phyloP scores from a whole-genome alignment of 2,888 invertebrate species.

The Xestia ashworthii region DNA sequence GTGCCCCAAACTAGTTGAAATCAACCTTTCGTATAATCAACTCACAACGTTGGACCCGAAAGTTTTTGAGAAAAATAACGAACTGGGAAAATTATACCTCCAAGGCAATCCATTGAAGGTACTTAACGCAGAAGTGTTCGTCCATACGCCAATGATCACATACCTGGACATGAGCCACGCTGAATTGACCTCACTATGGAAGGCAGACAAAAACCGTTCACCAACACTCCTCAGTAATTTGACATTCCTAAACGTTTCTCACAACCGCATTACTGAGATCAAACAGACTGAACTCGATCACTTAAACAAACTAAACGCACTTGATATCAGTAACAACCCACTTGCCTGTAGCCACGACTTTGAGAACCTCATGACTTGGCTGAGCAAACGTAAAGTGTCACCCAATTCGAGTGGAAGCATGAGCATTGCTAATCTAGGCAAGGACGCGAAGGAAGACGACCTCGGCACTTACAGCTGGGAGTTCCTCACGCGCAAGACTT shows the following conservation, averaged over 20 bases:
- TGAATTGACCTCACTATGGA: constrained; percentile 92
- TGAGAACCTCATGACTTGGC: constrained; percentile 92
- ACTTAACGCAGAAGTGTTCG: constrained; percentile 92
- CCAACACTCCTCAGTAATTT: constrained; percentile 89
- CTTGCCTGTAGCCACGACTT: constrained; percentile 93
- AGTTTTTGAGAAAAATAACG: constrained; percentile 92
- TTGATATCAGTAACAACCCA: constrained; percentile 92
- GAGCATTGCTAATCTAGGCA: constrained; percentile 84
- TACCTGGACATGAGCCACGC: constrained; percentile 94
- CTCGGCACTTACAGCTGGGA: constrained; percentile 85
- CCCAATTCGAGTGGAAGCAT: constrained; percentile 85
- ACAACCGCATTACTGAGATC: constrained; percentile 91
- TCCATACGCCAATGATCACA: constrained; percentile 91
- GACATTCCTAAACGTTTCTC: constrained; percentile 90
- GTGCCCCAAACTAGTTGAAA: constrained; percentile 91
- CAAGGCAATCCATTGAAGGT: constrained; percentile 93
- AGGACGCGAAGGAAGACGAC: constrained; percentile 81
- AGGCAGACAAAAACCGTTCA: constrained; percentile 86
- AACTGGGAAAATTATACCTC: constrained; percentile 92
- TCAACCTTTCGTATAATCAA: constrained; percentile 94
- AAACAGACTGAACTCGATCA: constrained; percentile 91
- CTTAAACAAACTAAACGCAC: constrained; percentile 89
- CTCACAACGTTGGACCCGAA: constrained; percentile 91
- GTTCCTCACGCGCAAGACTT: constrained; percentile 85
- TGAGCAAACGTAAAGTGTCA: constrained; percentile 90